Conservation (phyloP, 2,113 vertebrate species). For the Tyrannus savana region DNA sequence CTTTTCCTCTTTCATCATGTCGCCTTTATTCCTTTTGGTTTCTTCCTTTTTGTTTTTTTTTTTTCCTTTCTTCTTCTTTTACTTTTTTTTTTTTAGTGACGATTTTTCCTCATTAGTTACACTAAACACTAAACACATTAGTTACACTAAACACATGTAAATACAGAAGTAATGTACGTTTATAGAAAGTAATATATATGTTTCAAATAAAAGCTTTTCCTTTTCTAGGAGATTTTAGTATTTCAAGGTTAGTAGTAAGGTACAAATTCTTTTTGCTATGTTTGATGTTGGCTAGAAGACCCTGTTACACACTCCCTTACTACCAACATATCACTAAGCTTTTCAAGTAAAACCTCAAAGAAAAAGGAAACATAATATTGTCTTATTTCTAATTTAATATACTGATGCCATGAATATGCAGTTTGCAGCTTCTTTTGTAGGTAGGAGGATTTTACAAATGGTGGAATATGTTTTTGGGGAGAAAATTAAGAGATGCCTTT, state of each 20-base stretch:
- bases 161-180: neutral
- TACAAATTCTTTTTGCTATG: neutral
- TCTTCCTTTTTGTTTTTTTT: neutral
- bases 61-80: rapidly evolving
- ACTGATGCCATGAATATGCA: neutral
- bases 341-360: neutral
- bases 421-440: neutral
- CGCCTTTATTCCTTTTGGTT: neutral
- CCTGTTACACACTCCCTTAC: neutral
- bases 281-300: neutral
- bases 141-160: neutral
- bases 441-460: neutral
- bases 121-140: neutral
- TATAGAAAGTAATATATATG: neutral
- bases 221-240: neutral
- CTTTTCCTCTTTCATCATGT: neutral
- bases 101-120: neutral
- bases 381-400: neutral
- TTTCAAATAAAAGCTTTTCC: neutral
- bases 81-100: neutral
- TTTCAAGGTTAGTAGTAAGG: neutral
- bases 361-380: neutral
- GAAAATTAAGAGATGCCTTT: neutral
- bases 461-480: neutral
- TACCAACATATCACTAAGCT: neutral